Conservation (phyloP, 2,113 vertebrate species). For the Ptilorrhoa leucosticta region DNA sequence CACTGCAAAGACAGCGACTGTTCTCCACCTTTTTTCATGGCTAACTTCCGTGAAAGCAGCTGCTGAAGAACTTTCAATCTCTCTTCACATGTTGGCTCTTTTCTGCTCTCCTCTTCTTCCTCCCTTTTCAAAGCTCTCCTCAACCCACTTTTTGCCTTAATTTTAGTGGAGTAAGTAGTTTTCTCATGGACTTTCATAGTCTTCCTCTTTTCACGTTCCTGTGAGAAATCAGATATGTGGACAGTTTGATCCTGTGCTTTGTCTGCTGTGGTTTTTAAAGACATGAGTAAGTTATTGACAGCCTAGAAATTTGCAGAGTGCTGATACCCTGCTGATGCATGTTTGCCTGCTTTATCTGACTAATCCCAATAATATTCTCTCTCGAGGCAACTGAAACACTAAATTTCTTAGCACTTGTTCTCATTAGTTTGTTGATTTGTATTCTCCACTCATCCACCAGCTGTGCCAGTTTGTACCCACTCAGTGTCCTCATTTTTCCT, state of each 20-base stretch:
- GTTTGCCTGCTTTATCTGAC: neutral
- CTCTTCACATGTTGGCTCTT: neutral
- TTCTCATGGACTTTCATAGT: conserved; percentile 78
- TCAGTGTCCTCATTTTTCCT: neutral
- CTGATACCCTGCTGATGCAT: neutral
- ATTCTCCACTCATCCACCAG: neutral
- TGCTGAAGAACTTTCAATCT: conserved; percentile 8
- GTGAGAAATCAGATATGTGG: neutral
- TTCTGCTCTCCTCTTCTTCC: conserved; percentile 45
- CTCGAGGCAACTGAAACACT: neutral
- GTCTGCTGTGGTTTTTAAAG: neutral
- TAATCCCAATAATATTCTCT: neutral
- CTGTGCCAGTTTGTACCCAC: neutral
- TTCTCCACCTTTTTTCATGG: conserved; percentile 71
- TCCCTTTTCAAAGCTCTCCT: conserved; percentile 66
- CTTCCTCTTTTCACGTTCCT: conserved; percentile 78
- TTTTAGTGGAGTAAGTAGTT: conserved; percentile 60
- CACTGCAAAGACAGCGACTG: neutral
- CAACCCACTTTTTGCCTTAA: conserved; percentile 53
- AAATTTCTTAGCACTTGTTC: neutral
- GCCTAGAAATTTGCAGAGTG: neutral
- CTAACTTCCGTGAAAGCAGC: conserved; percentile 59
- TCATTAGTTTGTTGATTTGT: neutral
- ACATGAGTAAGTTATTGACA: neutral
- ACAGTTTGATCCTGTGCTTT: neutral